These are phyloP conservation scores for Chelidonichthys spinosus DNA, from an alignment of 2,797 vertebrate genomes.

Conservation along the genomic window DNA sequence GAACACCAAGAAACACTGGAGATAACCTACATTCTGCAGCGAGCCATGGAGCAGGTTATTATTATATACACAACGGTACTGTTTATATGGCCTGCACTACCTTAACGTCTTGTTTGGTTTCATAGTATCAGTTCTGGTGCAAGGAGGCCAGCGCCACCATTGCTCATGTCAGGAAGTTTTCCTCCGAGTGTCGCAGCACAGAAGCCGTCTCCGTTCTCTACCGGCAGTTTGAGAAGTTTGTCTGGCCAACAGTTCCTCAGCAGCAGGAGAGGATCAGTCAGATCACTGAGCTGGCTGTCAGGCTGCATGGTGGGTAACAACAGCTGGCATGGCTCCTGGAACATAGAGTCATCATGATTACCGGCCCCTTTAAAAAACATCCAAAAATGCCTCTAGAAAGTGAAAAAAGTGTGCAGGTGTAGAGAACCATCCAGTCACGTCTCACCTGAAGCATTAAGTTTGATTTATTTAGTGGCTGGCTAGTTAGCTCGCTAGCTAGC, in stretches of 20 bases:
- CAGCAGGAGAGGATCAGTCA: slow-evolving; percentile 91
- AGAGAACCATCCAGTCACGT: too few species aligned
- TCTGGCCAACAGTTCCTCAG: slow-evolving; percentile 88
- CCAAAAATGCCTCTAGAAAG: too few species aligned
- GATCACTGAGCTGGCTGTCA: slow-evolving; percentile 86
- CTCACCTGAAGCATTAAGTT: too few species aligned
- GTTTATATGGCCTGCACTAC: background rate
- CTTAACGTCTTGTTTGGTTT: background rate
- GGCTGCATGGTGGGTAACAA: slow-evolving; percentile 85
- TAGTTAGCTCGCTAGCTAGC: too few species aligned
- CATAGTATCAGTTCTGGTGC: slow-evolving; percentile 92
- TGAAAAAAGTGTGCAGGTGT: too few species aligned
- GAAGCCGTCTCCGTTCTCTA: slow-evolving; percentile 88
- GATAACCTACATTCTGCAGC: slow-evolving; percentile 87
- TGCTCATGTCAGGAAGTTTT: slow-evolving; percentile 89
- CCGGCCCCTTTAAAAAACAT: too few species aligned
- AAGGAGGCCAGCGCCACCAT: slow-evolving; percentile 91
- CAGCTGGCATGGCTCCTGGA: too few species aligned
- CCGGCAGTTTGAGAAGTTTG: slow-evolving; percentile 92
- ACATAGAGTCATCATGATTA: too few species aligned
- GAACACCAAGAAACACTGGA: slow-evolving; percentile 90
- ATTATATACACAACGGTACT: background rate
- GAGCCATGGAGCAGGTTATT: slow-evolving; percentile 90
- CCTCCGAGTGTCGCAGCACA: slow-evolving; percentile 87
- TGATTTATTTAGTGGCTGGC: too few species aligned